Conservation (phyloP, 2,797 vertebrate genomes). For the Tarsius wallacei region DNA sequence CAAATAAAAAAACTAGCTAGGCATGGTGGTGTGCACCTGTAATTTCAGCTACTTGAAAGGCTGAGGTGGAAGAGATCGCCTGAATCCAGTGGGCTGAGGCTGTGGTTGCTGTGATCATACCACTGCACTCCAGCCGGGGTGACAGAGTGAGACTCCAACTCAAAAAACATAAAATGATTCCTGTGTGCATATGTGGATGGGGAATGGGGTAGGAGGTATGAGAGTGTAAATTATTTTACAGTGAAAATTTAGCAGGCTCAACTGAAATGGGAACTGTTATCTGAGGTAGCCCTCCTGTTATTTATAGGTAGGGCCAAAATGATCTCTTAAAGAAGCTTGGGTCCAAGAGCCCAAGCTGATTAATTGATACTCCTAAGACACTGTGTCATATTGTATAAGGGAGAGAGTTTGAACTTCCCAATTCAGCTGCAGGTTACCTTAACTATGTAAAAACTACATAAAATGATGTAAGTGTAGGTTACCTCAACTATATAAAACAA, state of each 20-base stretch:
- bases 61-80: no score
- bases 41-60: no score
- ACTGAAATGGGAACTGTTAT: background rate
- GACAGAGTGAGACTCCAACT: no score
- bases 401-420: background rate
- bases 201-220: accelerated
- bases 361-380: background rate
- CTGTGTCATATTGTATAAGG: background rate
- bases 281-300: background rate
- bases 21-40: no score
- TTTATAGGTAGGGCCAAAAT: background rate
- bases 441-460: background rate
- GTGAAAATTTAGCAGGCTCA: background rate
- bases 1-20: no score
- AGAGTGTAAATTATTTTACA: background rate
- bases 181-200: accelerated
- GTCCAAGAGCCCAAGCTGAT: no score
- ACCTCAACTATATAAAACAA: no score
- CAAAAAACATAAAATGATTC: background rate
- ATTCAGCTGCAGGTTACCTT: background rate
- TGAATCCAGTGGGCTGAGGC: no score
- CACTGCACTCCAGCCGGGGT: no score
- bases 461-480: no score
- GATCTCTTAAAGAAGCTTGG: background rate
- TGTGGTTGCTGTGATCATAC: no score